These are phyloP conservation scores for Aphidoletes aphidimyza DNA, from an alignment of 2,888 invertebrate species.

Conservation along the genomic window DNA sequence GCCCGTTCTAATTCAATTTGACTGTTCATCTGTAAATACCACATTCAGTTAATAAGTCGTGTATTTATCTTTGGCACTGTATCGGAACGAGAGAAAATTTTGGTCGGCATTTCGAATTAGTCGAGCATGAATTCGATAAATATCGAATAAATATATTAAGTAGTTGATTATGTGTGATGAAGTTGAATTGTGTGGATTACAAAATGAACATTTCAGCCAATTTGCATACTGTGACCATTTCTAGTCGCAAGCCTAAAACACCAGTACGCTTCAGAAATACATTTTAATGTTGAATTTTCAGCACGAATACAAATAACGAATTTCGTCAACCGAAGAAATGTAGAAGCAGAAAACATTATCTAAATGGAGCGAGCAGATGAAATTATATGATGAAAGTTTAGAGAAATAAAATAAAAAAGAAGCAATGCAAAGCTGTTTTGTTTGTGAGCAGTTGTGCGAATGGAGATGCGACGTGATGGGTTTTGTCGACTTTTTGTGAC, in stretches of 20 bases:
- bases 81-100: no score
- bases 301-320: no score
- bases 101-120: neutral
- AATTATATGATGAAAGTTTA: neutral
- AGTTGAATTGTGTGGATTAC: neutral
- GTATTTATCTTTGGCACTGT: no score
- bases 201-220: neutral
- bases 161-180: neutral
- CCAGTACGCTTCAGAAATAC: no score
- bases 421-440: no score
- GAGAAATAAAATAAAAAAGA: neutral
- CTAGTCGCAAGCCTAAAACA: no score
- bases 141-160: slow-evolving; percentile 33
- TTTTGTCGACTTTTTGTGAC: neutral
- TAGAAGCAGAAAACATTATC: no score
- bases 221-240: neutral
- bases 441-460: neutral
- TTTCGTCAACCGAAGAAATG: no score
- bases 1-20: slow-evolving; percentile 21
- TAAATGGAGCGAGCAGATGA: neutral
- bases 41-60: neutral
- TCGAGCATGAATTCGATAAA: slow-evolving; percentile 5
- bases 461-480: neutral
- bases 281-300: no score
- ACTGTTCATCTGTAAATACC: neutral